These are phyloP conservation scores for Agonum fuliginosum DNA, from an alignment of 2,888 invertebrate genomes.

Conservation along the genomic window DNA sequence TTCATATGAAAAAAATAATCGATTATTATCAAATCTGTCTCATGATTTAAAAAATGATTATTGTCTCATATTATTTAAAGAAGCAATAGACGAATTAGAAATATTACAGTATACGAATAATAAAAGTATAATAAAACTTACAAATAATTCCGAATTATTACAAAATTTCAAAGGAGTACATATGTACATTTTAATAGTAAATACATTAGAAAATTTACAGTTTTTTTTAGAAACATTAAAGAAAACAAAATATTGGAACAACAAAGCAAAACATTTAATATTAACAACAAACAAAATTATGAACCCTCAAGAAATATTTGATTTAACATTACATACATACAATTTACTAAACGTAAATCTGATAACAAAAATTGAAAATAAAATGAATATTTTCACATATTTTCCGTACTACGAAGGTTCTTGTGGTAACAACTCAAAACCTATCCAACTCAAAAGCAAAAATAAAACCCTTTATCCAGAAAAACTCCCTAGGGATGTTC, in stretches of 20 bases:
- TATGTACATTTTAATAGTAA: background rate
- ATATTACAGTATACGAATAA: background rate
- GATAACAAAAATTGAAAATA: background rate
- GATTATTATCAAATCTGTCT: background rate
- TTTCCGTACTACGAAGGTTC: slow-evolving; percentile 24
- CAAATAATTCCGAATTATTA: background rate
- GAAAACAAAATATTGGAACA: background rate
- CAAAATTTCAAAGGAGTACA: background rate
- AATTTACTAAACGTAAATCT: slow-evolving; percentile 26
- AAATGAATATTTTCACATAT: slow-evolving; percentile 4
- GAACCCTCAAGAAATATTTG: slow-evolving; percentile 4
- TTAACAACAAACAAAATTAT: background rate
- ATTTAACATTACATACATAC: slow-evolving; percentile 2
- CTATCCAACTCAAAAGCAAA: background rate
- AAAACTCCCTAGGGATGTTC: slow-evolving; percentile 22
- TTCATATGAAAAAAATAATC: background rate
- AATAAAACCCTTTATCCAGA: background rate
- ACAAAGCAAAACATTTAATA: slow-evolving; percentile 11
- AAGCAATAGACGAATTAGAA: background rate
- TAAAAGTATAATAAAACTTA: background rate
- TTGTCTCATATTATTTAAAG: background rate
- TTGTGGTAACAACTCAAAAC: slow-evolving; percentile 6
- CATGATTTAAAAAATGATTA: slow-evolving; percentile 11
- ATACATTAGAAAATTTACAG: background rate
- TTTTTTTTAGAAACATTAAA: background rate